Conservation (phyloP, 2,888 invertebrate species). For the Lepidochrysops patricia region DNA sequence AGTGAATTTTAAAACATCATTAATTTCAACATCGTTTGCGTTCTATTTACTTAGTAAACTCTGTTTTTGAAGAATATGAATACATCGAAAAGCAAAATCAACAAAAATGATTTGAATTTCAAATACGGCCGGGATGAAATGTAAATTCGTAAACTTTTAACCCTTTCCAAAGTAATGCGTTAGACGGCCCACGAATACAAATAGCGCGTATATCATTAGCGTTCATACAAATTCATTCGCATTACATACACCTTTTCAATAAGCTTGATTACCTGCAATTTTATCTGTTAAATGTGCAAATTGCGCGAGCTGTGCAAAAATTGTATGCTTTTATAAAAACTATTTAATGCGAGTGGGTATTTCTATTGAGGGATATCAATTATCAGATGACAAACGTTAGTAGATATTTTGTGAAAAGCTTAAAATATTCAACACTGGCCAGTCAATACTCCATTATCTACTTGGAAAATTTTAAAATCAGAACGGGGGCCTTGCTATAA, state of each 20-base stretch:
- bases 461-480: no score
- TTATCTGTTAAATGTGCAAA: not conserved
- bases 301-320: not conserved
- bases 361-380: no score
- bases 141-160: conserved; percentile 27
- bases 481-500: no score
- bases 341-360: no score
- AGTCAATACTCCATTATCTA: no score
- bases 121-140: conserved; percentile 21
- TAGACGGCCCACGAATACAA: conserved; percentile 19
- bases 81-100: conserved; percentile 16
- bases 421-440: no score
- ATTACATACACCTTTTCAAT: conserved; percentile 5
- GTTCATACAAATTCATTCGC: conserved; percentile 15
- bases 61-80: not conserved
- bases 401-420: no score
- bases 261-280: conserved; percentile 1
- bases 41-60: not conserved
- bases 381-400: no score
- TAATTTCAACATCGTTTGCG: no score
- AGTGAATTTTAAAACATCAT: no score
- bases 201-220: conserved; percentile 13
- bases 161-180: conserved; percentile 23
- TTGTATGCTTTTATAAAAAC: not conserved
- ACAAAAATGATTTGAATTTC: conserved; percentile 25